Evolutionary conservation across 2,888 invertebrate genomes (phyloP).

Genomic region (Chloromyia formosa): DNA sequence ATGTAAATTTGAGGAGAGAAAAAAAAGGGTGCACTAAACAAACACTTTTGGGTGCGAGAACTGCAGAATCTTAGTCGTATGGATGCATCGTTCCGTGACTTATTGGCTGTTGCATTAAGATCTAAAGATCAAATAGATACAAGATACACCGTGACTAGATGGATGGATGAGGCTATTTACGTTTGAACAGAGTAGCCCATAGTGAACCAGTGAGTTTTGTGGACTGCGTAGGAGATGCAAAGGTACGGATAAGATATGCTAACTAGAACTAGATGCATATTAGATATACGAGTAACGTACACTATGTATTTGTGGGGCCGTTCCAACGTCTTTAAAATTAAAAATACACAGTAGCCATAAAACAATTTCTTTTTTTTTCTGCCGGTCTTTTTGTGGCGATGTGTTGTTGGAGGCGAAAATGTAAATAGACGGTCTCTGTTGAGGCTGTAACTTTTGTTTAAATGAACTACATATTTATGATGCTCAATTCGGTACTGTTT

Average conservation of each 20-base stretch:
- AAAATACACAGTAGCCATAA: slow-evolving; percentile 35
- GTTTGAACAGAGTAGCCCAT: slow-evolving; percentile 7
- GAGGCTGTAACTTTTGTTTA: slow-evolving; percentile 12
- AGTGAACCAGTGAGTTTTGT: not conserved
- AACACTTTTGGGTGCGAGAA: slow-evolving; percentile 40
- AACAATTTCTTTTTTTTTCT: not conserved
- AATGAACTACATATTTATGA: slow-evolving; percentile 32
- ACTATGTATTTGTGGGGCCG: not conserved
- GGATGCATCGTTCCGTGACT: slow-evolving; percentile 36
- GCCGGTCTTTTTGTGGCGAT: not conserved
- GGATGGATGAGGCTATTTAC: not conserved
- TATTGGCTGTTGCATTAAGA: slow-evolving; percentile 36
- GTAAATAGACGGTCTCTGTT: slow-evolving; percentile 14
- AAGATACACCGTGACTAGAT: slow-evolving; percentile 15
- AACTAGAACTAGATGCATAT: slow-evolving; percentile 5
- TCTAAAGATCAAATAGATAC: slow-evolving; percentile 38
- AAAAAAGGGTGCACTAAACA: slow-evolving; percentile 39
- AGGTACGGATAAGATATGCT: not conserved
- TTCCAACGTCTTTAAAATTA: slow-evolving; percentile 18
- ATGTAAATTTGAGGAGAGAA: slow-evolving; percentile 31
- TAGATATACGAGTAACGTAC: not conserved
- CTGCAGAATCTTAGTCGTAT: slow-evolving; percentile 21
- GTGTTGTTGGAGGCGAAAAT: not conserved
- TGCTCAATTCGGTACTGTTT: slow-evolving; percentile 37
- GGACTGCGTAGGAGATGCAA: not conserved